Conservation (phyloP, 2,113 vertebrate genomes). For the Blennius ocellaris region DNA sequence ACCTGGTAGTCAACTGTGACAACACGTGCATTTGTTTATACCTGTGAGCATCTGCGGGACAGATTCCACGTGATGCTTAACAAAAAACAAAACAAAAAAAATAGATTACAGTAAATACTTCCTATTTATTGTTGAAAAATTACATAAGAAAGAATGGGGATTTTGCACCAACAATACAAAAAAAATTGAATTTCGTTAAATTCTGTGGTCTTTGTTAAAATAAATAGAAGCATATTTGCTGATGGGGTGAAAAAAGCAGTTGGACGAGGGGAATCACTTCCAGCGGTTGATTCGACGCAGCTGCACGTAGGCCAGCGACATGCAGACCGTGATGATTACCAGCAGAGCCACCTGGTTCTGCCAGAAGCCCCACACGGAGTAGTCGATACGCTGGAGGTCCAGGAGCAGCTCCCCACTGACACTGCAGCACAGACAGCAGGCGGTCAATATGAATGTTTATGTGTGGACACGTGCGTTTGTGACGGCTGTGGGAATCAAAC, state of each 20-base stretch:
- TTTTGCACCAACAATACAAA: neutral
- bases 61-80: neutral
- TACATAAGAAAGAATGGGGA: neutral
- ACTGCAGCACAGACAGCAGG: conserved; percentile 59
- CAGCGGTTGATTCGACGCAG: conserved; percentile 83
- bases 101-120: neutral
- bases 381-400: conserved; percentile 73
- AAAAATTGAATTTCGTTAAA: conserved; percentile 1
- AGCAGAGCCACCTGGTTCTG: conserved; percentile 84
- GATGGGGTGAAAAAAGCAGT: neutral
- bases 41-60: neutral
- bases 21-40: conserved; percentile 53
- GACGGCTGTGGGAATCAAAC: no score
- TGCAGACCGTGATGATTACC: conserved; percentile 74
- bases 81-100: neutral
- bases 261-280: conserved; percentile 68
- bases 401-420: conserved; percentile 79
- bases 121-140: no score
- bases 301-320: conserved; percentile 81
- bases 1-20: conserved; percentile 48
- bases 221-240: conserved; percentile 16
- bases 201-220: conserved; percentile 4
- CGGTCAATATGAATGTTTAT: conserved; percentile 3
- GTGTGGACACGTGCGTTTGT: neutral
- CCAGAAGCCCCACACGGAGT: conserved; percentile 86